Conservation (phyloP, 2,888 invertebrate genomes). For the Dione vanillae region DNA sequence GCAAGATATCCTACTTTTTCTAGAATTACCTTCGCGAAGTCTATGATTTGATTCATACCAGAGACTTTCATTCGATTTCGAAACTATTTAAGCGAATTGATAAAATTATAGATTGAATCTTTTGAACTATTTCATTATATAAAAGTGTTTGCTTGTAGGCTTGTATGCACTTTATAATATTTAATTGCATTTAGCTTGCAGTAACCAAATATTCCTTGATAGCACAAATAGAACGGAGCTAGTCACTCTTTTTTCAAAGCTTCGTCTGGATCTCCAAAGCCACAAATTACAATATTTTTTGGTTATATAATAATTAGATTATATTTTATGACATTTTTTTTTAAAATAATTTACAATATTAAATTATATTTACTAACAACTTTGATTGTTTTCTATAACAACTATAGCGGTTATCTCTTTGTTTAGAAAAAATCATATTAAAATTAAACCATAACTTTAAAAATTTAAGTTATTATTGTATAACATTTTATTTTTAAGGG, state of each 20-base stretch:
- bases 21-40: conserved; percentile 37
- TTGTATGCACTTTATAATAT: not conserved
- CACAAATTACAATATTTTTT: too few relatives aligned
- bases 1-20: conserved; percentile 45
- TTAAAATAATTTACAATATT: too few relatives aligned
- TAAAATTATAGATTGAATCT: not conserved
- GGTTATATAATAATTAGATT: too few relatives aligned
- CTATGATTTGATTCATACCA: conserved; percentile 40
- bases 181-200: conserved; percentile 10
- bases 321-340: too few relatives aligned
- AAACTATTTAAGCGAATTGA: conserved; percentile 13
- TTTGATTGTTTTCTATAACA: too few relatives aligned
- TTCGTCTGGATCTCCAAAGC: not conserved
- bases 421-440: too few relatives aligned
- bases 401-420: too few relatives aligned
- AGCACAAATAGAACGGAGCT: too few relatives aligned
- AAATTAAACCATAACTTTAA: too few relatives aligned
- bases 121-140: not conserved
- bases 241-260: not conserved
- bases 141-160: not conserved
- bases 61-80: conserved; percentile 33
- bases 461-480: too few relatives aligned
- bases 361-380: too few relatives aligned
- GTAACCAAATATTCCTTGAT: not conserved
- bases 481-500: too few relatives aligned